Percentiles rank a stretch among this genome's conserved stretches.
Evolutionary conservation across 1,140 invertebrate species (phyloP).

Genomic region (Acromyrmex charruanus): DNA sequence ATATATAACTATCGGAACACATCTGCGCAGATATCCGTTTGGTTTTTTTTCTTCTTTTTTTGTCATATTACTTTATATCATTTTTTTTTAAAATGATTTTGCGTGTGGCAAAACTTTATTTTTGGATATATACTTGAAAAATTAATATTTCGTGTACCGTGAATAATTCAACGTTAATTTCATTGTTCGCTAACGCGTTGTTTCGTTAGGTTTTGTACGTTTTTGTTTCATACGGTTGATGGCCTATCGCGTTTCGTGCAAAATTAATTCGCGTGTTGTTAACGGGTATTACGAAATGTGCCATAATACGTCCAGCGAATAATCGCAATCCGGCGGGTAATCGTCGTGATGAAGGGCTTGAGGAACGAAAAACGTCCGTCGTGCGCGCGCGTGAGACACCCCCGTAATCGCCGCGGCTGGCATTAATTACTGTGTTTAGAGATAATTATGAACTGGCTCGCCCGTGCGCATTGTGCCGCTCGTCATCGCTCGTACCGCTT

Average conservation of each 20-base stretch:
- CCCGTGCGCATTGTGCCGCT: conserved; percentile 69
- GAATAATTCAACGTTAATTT: not conserved
- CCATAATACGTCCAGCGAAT: conserved; percentile 56
- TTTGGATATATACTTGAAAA: not conserved
- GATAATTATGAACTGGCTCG: conserved; percentile 76
- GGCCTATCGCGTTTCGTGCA: conserved; percentile 58
- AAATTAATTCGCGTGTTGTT: conserved; percentile 69
- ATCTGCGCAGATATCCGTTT: conserved; percentile 8
- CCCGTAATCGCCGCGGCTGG: conserved; percentile 72
- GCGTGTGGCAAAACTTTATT: not conserved
- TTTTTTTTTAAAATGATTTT: not conserved
- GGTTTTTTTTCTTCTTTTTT: not conserved
- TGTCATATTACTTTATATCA: not conserved
- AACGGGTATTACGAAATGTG: conserved; percentile 50
- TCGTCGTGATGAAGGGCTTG: conserved; percentile 75
- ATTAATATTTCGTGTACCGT: not conserved
- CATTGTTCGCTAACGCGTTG: not conserved
- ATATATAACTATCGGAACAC: conserved; percentile 25
- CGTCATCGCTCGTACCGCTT: conserved; percentile 44
- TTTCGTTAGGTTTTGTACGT: conserved; percentile 16
- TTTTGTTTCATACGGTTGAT: conserved; percentile 22
- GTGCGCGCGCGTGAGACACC: conserved; percentile 69
- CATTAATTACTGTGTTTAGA: conserved; percentile 83
- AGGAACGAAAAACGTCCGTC: conserved; percentile 75
- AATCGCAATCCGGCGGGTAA: conserved; percentile 73